These are phyloP conservation scores for Charadrius vociferus DNA, from an alignment of 2,113 vertebrate genomes.

Conservation along the genomic window DNA sequence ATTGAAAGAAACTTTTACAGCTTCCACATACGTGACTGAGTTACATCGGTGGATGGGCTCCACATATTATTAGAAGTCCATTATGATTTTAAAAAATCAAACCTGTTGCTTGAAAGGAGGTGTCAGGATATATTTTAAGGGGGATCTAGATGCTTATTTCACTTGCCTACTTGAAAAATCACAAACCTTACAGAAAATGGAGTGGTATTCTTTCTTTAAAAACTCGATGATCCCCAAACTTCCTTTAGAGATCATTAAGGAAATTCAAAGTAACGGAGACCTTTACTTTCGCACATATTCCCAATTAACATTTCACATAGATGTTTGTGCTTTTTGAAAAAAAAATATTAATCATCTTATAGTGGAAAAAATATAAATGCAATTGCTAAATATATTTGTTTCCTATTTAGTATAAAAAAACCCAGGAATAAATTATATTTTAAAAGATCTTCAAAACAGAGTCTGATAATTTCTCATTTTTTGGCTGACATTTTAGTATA, in stretches of 20 bases:
- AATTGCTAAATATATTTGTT: neutral
- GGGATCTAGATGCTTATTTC: neutral
- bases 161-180: neutral
- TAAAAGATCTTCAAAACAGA: neutral
- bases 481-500: neutral
- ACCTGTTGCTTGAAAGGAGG: neutral
- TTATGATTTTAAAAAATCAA: conserved; percentile 10
- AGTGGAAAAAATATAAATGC: neutral
- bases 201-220: neutral
- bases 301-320: neutral
- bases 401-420: neutral
- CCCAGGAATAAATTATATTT: neutral
- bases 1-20: neutral
- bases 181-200: neutral
- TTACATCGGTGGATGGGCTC: neutral
- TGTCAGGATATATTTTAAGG: neutral
- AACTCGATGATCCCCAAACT: neutral
- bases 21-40: neutral
- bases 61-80: neutral
- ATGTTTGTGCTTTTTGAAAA: neutral
- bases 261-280: neutral
- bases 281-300: neutral
- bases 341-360: neutral
- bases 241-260: neutral
- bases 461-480: neutral